Conservation (phyloP, 2,113 vertebrate genomes). For the Eubucco bourcierii region DNA sequence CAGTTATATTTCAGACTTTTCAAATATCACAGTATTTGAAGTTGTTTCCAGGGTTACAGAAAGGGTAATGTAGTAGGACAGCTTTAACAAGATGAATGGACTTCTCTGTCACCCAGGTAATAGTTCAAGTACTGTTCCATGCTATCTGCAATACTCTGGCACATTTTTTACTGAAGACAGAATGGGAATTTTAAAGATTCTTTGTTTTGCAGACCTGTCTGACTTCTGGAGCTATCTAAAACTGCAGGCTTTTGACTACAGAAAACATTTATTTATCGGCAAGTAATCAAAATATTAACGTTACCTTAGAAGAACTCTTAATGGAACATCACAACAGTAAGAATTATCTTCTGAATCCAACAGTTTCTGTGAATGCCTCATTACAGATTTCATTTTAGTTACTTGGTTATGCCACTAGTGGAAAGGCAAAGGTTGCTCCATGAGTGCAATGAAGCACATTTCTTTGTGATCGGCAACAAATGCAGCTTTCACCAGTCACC, state of each 20-base stretch:
- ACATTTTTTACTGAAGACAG: neutral
- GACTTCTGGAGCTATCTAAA: neutral
- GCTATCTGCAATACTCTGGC: neutral
- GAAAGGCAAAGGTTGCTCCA: neutral
- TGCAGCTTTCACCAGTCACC: neutral
- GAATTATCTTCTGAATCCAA: neutral
- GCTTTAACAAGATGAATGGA: conserved; percentile 31
- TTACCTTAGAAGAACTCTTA: neutral
- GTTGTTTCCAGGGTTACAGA: conserved; percentile 32
- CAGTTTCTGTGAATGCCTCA: neutral
- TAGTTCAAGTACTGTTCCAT: neutral
- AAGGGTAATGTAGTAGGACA: neutral
- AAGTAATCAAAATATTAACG: neutral
- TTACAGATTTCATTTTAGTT: neutral
- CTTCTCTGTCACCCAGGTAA: neutral
- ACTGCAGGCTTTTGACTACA: neutral
- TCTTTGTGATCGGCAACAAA: neutral
- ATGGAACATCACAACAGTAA: neutral
- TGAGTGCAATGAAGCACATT: neutral
- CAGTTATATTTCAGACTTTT: neutral
- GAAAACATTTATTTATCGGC: neutral
- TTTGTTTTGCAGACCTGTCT: neutral
- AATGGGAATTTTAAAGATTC: neutral
- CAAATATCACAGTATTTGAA: neutral
- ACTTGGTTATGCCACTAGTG: neutral